A percentile compares a stretch with the other conserved stretches of the same genome.
phyloP scores from a whole-genome alignment of 2,888 invertebrate species.

The Cephus rjabovi region DNA sequence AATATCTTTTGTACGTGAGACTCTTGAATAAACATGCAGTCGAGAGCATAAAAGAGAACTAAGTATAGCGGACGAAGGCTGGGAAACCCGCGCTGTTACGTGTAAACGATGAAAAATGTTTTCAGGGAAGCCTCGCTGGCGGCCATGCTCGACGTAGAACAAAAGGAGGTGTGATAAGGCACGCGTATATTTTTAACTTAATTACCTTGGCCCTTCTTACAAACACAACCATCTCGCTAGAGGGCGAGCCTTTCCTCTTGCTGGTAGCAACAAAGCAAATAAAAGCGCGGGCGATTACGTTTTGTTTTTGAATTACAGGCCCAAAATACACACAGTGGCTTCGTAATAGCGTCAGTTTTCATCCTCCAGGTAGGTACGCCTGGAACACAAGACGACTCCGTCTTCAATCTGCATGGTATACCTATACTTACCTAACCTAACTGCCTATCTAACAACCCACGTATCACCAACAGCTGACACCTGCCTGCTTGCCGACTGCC shows the following conservation, averaged over 20 bases:
- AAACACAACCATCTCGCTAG: background rate
- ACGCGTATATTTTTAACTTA: conserved; percentile 29
- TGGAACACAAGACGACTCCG: background rate
- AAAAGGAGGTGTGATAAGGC: conserved; percentile 41
- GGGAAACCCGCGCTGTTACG: conserved; percentile 43
- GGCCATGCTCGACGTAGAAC: conserved; percentile 18
- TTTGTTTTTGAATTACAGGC: background rate
- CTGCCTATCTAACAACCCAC: background rate
- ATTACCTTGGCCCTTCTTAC: conserved; percentile 14
- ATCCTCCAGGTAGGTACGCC: background rate
- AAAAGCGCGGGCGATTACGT: background rate
- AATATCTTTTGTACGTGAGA: conserved; percentile 63
- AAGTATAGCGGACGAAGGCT: conserved; percentile 26
- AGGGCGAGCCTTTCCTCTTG: background rate
- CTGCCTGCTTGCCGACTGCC: background rate
- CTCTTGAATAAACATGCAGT: conserved; percentile 64
- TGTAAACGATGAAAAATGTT: conserved; percentile 62
- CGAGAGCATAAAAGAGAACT: conserved; percentile 43
- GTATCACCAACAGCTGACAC: background rate
- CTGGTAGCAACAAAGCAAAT: background rate
- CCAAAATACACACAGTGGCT: background rate
- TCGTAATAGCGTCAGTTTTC: background rate
- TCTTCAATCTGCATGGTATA: background rate
- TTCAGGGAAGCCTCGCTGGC: conserved; percentile 20
- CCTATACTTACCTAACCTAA: background rate